These are phyloP conservation scores for Apoderus coryli DNA, from an alignment of 2,888 invertebrate genomes.

Conservation along the genomic window DNA sequence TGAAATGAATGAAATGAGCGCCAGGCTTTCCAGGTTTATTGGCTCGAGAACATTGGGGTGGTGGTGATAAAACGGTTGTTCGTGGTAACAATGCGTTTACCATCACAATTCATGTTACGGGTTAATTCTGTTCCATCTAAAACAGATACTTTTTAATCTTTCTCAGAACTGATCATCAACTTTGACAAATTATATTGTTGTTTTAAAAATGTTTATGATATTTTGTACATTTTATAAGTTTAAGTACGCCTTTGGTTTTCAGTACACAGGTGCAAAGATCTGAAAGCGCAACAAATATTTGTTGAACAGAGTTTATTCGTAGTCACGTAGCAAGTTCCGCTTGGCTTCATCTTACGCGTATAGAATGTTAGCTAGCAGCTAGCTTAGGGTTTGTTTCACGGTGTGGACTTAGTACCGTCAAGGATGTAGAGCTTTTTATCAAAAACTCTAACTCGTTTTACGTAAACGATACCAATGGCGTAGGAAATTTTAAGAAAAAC, in stretches of 20 bases:
- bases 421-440: conserved; percentile 5
- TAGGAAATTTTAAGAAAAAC: no score
- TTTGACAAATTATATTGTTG: no score
- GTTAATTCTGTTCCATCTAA: conserved; percentile 23
- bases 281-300: conserved; percentile 33
- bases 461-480: no score
- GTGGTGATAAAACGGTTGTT: conserved; percentile 33
- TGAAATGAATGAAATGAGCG: conserved; percentile 34
- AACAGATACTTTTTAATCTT: no score
- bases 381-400: conserved; percentile 21
- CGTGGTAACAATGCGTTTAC: conserved; percentile 30
- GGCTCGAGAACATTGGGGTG: no score
- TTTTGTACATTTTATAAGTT: no score
- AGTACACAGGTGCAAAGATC: conserved; percentile 31
- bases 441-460: no score
- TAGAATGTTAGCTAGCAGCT: conserved; percentile 25
- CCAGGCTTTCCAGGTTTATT: conserved; percentile 32
- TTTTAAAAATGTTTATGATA: no score
- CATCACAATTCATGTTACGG: conserved; percentile 29
- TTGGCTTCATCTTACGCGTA: conserved; percentile 31
- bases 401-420: conserved; percentile 14
- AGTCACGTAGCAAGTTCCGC: conserved; percentile 33
- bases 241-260: conserved; percentile 10
- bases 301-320: conserved; percentile 31
- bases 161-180: no score